These are phyloP conservation scores for Characodon lateralis DNA, from an alignment of 2,797 vertebrate species.

Conservation along the genomic window DNA sequence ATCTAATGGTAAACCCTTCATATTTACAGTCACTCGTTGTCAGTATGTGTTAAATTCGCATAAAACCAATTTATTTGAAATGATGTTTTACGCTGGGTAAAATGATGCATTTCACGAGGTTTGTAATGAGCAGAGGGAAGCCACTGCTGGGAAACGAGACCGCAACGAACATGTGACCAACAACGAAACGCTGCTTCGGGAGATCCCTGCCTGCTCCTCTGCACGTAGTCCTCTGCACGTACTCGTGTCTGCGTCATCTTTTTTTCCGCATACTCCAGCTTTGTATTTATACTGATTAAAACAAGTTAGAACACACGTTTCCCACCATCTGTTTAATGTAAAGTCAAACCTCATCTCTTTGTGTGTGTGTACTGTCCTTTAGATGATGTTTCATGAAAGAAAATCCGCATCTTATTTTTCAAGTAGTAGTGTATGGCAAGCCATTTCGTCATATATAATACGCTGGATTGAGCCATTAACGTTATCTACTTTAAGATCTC, in stretches of 20 bases:
- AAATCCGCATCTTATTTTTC: conserved; percentile 28
- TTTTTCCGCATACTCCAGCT: conserved; percentile 17
- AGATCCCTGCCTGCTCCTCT: conserved; percentile 60
- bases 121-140: conserved; percentile 1
- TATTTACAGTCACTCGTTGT: background rate
- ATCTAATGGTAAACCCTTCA: background rate
- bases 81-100: background rate
- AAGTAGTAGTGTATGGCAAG: background rate
- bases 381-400: background rate
- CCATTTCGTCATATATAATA: background rate
- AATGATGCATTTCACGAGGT: background rate
- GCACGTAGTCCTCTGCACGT: conserved; percentile 82
- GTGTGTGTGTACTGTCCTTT: fast-evolving
- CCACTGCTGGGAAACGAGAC: conserved; percentile 47
- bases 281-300: background rate
- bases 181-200: conserved; percentile 41
- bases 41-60: background rate
- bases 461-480: background rate
- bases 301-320: background rate
- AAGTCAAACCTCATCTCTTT: fast-evolving
- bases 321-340: background rate
- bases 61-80: background rate
- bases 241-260: conserved; percentile 71
- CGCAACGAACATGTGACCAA: conserved; percentile 50
- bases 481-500: background rate